Percentiles rank a stretch among this genome's conserved stretches.
phyloP scores from a whole-genome alignment of 92 coral and sea anemone genomes.

The Hydrozoanthus gracilis region DNA sequence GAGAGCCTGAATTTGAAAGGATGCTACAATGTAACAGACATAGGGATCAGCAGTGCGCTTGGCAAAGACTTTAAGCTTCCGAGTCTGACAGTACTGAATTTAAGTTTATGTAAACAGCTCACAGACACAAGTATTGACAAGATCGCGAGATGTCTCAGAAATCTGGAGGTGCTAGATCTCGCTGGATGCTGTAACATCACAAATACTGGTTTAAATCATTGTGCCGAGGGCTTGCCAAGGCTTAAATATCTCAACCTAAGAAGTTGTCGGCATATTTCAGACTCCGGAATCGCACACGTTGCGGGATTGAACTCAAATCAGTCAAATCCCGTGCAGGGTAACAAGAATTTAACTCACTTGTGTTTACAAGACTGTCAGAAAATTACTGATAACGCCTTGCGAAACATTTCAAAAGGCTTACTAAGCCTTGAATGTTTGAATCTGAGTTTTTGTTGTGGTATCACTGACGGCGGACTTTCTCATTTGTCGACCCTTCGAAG shows the following conservation, averaged over 20 bases:
- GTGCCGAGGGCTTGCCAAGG: conserved; percentile 95
- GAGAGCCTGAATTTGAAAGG: conserved; percentile 97
- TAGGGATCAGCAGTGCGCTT: conserved; percentile 95
- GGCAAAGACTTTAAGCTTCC: conserved; percentile 86
- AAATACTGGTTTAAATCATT: conserved; percentile 87
- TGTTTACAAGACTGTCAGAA: conserved; percentile 99
- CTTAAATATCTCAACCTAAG: conserved; percentile 90
- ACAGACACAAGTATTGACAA: conserved; percentile 95
- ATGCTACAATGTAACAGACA: conserved; percentile 98
- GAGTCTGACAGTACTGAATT: conserved; percentile 96
- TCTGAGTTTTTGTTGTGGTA: conserved; percentile 95
- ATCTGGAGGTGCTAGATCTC: conserved; percentile 94
- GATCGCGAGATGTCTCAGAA: conserved; percentile 89
- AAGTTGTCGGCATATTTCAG: conserved; percentile 99
- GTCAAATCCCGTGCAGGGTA: conserved; percentile 74
- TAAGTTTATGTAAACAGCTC: conserved; percentile 99
- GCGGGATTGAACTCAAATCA: conserved; percentile 86
- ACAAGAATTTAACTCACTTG: conserved; percentile 92
- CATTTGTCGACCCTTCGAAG: conserved; percentile 92
- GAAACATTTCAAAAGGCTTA: conserved; percentile 94
- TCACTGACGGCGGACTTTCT: conserved; percentile 90
- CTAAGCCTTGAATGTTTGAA: conserved; percentile 84
- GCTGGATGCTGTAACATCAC: conserved; percentile 99
- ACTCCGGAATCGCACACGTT: conserved; percentile 96
- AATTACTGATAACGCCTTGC: conserved; percentile 98